Percentiles rank a stretch among this genome's conserved stretches.
These are phyloP conservation scores for Sminthurides aquaticus DNA, from an alignment of 2,888 invertebrate species.

Conservation along the genomic window DNA sequence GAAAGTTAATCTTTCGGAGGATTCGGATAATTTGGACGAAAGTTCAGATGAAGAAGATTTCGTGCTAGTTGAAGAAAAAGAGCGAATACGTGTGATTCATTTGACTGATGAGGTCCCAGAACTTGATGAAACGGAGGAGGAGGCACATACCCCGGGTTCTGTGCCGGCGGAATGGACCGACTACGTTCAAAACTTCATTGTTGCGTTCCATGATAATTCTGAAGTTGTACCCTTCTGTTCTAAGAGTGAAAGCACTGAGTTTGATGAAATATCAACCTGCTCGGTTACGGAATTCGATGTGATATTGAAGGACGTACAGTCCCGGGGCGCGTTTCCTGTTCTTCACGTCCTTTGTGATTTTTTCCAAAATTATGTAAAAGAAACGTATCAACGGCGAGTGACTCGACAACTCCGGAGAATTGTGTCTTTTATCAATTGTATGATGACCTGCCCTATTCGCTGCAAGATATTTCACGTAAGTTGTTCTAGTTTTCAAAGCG, in stretches of 20 bases:
- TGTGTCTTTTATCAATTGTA: constrained; percentile 13
- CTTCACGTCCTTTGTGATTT: constrained; percentile 23
- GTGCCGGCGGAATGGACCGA: constrained; percentile 12
- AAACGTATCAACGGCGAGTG: background rate
- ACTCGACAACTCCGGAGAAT: constrained; percentile 9
- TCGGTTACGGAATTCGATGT: constrained; percentile 8
- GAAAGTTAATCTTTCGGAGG: background rate
- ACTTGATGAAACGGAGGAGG: background rate
- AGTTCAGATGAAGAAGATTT: constrained; percentile 5
- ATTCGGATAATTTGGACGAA: background rate
- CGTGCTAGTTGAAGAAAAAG: background rate
- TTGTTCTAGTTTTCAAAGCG: background rate
- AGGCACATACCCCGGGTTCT: background rate
- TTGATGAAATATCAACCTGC: background rate
- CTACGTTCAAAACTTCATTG: constrained; percentile 14
- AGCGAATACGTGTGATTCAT: background rate
- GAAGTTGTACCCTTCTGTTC: constrained; percentile 2
- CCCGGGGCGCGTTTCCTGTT: constrained; percentile 18
- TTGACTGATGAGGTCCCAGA: background rate
- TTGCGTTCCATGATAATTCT: constrained; percentile 15
- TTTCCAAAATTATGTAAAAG: constrained; percentile 16
- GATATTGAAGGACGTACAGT: constrained; percentile 13
- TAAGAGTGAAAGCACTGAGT: background rate
- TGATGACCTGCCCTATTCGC: constrained; percentile 13
- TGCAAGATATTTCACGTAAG: constrained; percentile 11